Evolutionary conservation across 2,113 vertebrate species (phyloP).

Genomic region (Macquaria ambigua): DNA sequence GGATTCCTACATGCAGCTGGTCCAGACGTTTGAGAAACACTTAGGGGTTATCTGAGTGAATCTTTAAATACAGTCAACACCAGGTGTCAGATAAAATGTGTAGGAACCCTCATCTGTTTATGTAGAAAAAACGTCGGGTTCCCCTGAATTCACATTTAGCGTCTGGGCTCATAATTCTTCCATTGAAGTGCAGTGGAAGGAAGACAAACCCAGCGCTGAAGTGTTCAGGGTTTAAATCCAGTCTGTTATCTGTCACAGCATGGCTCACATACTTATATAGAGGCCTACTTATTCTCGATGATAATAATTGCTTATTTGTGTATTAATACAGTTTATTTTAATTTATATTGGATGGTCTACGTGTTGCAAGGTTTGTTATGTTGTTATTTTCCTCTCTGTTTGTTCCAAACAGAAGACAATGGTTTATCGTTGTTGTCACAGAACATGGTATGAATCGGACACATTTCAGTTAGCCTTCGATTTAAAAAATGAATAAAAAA

Average conservation of each 20-base stretch:
- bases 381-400: slow-evolving; percentile 67
- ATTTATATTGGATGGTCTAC: slow-evolving; percentile 77
- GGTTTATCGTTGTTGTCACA: slow-evolving; percentile 68
- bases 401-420: slow-evolving; percentile 68
- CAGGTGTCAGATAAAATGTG: not conserved
- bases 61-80: not conserved
- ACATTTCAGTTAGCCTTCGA: slow-evolving; percentile 81
- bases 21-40: not conserved
- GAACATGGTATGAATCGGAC: slow-evolving; percentile 76
- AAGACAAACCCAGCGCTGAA: not conserved
- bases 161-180: not conserved
- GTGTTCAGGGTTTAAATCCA: slow-evolving; percentile 17
- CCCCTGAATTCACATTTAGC: slow-evolving; percentile 22
- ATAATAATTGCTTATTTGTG: slow-evolving; percentile 74
- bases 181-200: not conserved
- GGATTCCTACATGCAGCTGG: slow-evolving; percentile 16
- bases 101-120: slow-evolving; percentile 36
- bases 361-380: slow-evolving; percentile 70
- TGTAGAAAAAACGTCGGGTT: slow-evolving; percentile 16
- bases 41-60: not conserved
- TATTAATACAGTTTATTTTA: slow-evolving; percentile 73
- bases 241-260: slow-evolving; percentile 60
- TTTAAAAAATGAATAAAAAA: slow-evolving; percentile 78
- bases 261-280: slow-evolving; percentile 72
- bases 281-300: slow-evolving; percentile 75